phyloP scores from a whole-genome alignment of 2,113 vertebrate species.

The Amia ocellicauda region DNA sequence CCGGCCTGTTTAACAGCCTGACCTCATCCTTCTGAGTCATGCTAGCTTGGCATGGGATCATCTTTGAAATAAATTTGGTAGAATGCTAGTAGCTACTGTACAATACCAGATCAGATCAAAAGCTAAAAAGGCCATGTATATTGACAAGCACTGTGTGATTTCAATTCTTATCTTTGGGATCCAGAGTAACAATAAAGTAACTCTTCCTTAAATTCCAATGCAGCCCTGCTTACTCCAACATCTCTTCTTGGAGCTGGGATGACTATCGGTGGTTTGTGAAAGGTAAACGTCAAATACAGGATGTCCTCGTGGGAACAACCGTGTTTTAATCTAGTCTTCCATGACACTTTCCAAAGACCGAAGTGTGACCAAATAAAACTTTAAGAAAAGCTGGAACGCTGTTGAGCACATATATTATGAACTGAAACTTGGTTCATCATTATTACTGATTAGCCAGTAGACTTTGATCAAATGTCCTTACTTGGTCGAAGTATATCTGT shows the following conservation, averaged over 20 bases:
- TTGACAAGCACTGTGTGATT: too few relatives aligned
- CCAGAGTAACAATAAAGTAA: not conserved
- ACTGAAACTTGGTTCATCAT: too few relatives aligned
- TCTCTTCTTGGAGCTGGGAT: constrained; percentile 62
- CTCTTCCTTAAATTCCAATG: constrained; percentile 1
- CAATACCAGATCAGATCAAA: too few relatives aligned
- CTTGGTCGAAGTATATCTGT: too few relatives aligned
- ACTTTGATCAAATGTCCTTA: too few relatives aligned
- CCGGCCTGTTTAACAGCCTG: too few relatives aligned
- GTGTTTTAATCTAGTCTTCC: not conserved
- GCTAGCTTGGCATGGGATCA: too few relatives aligned
- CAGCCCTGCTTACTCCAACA: constrained; percentile 55
- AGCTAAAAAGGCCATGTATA: not conserved
- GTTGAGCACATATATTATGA: not conserved
- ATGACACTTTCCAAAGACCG: not conserved
- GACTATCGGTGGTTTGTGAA: constrained; percentile 67
- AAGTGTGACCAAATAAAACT: not conserved
- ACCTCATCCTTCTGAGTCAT: too few relatives aligned
- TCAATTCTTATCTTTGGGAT: not conserved
- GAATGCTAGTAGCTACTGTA: too few relatives aligned
- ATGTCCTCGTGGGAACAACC: not conserved
- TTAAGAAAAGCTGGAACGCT: not conserved
- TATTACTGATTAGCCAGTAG: too few relatives aligned
- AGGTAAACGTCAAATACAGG: constrained; percentile 48
- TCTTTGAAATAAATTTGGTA: too few relatives aligned